Conservation (phyloP, 2,113 vertebrate species). For the Acinonyx jubatus region DNA sequence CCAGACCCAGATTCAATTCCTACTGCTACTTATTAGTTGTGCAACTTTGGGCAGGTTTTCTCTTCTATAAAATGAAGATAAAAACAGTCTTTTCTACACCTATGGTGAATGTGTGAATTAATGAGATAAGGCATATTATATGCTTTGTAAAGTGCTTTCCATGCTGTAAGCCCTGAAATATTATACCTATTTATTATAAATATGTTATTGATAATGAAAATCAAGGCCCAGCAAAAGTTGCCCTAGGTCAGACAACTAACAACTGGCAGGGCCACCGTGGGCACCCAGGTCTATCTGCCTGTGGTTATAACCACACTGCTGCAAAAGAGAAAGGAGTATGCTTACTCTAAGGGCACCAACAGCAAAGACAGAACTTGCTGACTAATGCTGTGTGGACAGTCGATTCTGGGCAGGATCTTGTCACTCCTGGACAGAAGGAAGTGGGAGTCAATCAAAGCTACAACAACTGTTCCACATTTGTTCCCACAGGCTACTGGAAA, state of each 20-base stretch:
- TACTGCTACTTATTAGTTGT: not conserved
- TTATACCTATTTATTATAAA: not conserved
- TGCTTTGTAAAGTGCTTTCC: not conserved
- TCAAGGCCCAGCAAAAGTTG: not conserved
- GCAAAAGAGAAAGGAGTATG: not conserved
- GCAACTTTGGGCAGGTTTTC: not conserved
- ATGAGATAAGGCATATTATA: not conserved
- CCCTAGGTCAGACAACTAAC: not conserved
- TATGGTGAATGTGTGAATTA: not conserved
- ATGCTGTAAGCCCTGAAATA: not conserved
- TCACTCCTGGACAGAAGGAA: not conserved
- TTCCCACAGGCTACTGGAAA: not conserved
- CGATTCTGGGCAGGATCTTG: not conserved
- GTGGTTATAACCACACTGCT: not conserved
- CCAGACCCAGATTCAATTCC: not conserved
- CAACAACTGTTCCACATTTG: not conserved
- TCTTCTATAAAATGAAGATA: not conserved
- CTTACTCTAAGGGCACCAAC: not conserved
- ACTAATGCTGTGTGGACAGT: not conserved
- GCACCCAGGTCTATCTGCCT: not conserved
- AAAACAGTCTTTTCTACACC: not conserved
- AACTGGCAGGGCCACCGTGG: not conserved
- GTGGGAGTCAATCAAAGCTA: not conserved
- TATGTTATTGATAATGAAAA: slow-evolving; percentile 15
- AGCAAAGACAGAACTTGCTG: not conserved